Conservation (phyloP, 2,797 vertebrate species). For the Simalia tracyae region DNA sequence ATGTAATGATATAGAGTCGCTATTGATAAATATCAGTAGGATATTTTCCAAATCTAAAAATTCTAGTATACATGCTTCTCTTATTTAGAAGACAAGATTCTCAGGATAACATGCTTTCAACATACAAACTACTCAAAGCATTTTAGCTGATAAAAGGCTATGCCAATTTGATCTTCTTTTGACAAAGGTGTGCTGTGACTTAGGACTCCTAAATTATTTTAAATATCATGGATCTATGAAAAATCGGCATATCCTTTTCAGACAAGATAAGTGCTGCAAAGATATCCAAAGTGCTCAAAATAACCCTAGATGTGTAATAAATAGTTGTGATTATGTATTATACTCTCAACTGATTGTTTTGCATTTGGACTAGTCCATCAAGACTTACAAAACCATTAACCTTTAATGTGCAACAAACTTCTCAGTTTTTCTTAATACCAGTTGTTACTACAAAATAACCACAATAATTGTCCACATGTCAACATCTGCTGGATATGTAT, state of each 20-base stretch:
- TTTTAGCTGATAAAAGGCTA: slow-evolving; percentile 12
- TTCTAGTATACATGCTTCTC: neutral
- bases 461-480: neutral
- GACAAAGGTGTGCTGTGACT: neutral
- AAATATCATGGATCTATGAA: neutral
- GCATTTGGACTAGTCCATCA: neutral
- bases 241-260: neutral
- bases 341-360: neutral
- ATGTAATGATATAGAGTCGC: neutral
- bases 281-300: neutral
- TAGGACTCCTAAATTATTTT: neutral
- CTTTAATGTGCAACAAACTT: neutral
- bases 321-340: neutral
- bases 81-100: neutral
- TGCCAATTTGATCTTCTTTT: neutral
- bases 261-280: neutral
- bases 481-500: neutral
- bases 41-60: neutral
- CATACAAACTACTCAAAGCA: slow-evolving; percentile 13
- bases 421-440: neutral
- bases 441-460: neutral
- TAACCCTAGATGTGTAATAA: neutral
- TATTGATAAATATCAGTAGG: neutral
- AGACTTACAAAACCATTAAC: neutral
- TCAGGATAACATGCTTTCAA: neutral